A percentile compares a stretch with the other conserved stretches of the same genome.
Conservation (phyloP, 2,113 vertebrate species). For the Dendropsophus ebraccatus region DNA sequence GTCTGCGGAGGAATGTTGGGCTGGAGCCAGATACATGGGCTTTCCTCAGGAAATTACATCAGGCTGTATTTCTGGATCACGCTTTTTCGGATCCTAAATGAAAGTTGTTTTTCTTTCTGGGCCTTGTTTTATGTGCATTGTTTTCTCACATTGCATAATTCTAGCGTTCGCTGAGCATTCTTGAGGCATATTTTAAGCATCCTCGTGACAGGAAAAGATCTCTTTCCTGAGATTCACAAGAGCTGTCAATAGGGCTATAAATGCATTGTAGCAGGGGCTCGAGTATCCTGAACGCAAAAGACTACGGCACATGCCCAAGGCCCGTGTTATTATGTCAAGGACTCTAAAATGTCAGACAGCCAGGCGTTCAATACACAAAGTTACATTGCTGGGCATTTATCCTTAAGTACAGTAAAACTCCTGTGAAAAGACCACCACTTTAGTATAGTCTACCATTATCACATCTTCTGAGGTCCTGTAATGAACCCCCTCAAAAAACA, state of each 20-base stretch:
- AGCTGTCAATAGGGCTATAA: constrained; percentile 1
- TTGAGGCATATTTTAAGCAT: constrained; percentile 1
- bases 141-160: constrained; percentile 29
- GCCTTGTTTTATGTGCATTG: constrained; percentile 21
- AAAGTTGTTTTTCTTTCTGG: constrained; percentile 38
- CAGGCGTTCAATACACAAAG: too few species aligned
- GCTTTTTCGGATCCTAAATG: constrained; percentile 17
- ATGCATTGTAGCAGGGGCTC: neutral
- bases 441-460: too few species aligned
- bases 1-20: constrained; percentile 41
- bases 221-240: constrained; percentile 24
- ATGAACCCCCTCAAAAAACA: too few species aligned
- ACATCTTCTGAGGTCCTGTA: too few species aligned
- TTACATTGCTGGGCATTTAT: too few species aligned
- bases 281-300: neutral
- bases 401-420: too few species aligned
- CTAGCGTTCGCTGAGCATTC: constrained; percentile 2
- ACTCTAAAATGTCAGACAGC: neutral
- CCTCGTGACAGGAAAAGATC: constrained; percentile 28
- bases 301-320: neutral
- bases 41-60: constrained; percentile 53
- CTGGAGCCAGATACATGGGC: constrained; percentile 11
- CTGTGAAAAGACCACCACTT: too few species aligned
- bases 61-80: constrained; percentile 31
- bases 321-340: neutral